phyloP scores from a whole-genome alignment of 2,888 invertebrate species.

The Halictus quadricinctus region DNA sequence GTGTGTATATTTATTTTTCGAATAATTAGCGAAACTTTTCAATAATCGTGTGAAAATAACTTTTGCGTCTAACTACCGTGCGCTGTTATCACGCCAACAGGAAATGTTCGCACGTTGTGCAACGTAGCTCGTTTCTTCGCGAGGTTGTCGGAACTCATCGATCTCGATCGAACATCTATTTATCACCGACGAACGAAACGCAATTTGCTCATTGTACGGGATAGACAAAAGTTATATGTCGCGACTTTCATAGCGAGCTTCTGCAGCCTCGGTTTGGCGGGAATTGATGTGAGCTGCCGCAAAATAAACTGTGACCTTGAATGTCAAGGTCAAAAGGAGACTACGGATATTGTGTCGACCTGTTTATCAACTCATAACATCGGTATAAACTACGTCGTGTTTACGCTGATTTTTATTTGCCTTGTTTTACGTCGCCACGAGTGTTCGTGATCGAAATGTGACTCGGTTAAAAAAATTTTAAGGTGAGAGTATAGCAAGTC shows the following conservation, averaged over 20 bases:
- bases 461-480: not conserved
- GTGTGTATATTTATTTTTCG: not conserved
- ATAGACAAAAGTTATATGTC: too few species aligned
- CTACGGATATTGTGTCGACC: not conserved
- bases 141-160: constrained; percentile 4
- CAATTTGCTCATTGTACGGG: not conserved
- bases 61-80: constrained; percentile 37
- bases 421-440: too few species aligned
- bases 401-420: too few species aligned
- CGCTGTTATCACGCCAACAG: constrained; percentile 35
- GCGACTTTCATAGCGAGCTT: too few species aligned
- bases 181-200: not conserved
- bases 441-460: too few species aligned
- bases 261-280: too few species aligned
- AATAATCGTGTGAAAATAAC: not conserved
- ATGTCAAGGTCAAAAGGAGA: not conserved
- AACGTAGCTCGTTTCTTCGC: constrained; percentile 14
- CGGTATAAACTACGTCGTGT: too few species aligned
- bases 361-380: not conserved
- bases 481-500: too few species aligned
- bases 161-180: not conserved
- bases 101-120: constrained; percentile 39
- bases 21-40: not conserved
- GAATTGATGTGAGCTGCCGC: too few species aligned
- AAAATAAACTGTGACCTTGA: too few species aligned